Evolutionary conservation across 2,888 invertebrate genomes (phyloP), one percentile per base, ranked within the genome.

Genomic region (Parascotia fuliginaria): DNA sequence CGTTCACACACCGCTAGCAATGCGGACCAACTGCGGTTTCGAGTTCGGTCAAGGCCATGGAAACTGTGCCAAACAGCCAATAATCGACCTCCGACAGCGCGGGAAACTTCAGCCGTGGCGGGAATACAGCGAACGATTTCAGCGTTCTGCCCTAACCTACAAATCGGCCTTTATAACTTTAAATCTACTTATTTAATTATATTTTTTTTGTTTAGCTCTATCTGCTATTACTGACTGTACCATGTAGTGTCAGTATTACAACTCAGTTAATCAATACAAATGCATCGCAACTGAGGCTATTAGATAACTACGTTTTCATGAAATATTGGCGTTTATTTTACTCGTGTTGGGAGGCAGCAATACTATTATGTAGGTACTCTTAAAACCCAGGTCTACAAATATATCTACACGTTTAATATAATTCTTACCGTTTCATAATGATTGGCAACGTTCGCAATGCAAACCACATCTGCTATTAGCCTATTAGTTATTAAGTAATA

Each of bases 51-150:
- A 89, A 91, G 90, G 90, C 56, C 87, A 65, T 48, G 80, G 77
- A 84, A 89, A 91, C 77, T 85, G 85, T 89, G 90, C 87, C 91
- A 90, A 77, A 59, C 78, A 67, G 71, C 75, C 76, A 73, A 71
- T 75, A 77, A 75, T 76, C 78, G 72, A 70, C 74, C 70, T 73
- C 69, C 73, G 77, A 76, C 66, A 83, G 83, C 85, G 89, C 87
- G 88, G 87, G 86, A 87, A 89, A 83, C 46, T 54, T 62, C 55
- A 45, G 51, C 56, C 45, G 54, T 55, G 66, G 65, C 62, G 64
- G 70, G 67, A 68, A 72, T 16, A n/a, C 16, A 9, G 61, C 36
- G 44, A 37, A 24, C 6, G 24, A 24, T 24, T 19, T 44, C 11
- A 29, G 50, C 40, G 32, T 37, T 37, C 41, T 33, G 32, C 37